Evolutionary conservation across 2,888 invertebrate species (phyloP), one percentile per base, ranked within the genome.

Genomic region (Epinotia demarniana): DNA sequence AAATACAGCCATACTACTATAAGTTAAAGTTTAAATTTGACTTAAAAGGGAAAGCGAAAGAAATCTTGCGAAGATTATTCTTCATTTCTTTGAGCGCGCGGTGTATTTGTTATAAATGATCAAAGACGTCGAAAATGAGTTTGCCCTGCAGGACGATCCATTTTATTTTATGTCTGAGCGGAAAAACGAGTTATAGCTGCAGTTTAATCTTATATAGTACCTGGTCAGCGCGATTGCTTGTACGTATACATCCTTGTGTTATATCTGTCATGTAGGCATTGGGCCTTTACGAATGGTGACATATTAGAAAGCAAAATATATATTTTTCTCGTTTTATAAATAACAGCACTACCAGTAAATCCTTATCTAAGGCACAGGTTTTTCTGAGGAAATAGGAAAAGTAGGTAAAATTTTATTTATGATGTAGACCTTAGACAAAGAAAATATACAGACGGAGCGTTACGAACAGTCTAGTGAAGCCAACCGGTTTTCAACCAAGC

Each of bases 101-200:
- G 75, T 70, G 63, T 69, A 74, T 66, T 60, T 66, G 75, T 75
- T 70, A 66, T 46, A 39, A 60, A 70, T 70, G 75, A 75, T 75
- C 70, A 75, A 75, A 75, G 75, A 75, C 64, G 39, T 66, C 64
- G 64, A 75, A 75, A 75, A 75, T 70, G 75, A 70, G 75, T 75
- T 75, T 75, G 60, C 75, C 64, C 60, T 57, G 70, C 70, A 60
- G 55, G 64, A 43, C 39, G 62, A 57, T 46, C 62, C 69, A 58
- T 53, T 75, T 75, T 64, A 58, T 63, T 74, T 70, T 60, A 70
- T 33, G 49, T 64, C 64, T 68, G 12, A 66, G n/a, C 64, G 53
- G 60, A 60, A 53, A 69, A 75, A 75, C 75, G 70, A 75, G 75
- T 70, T 75, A 75, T 70, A 64, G 58, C 60, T 70, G 64, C 74